Percentiles rank a stretch among this genome's conserved stretches.
phyloP scores from a whole-genome alignment of 2,888 invertebrate genomes.

The Erebia epiphron region DNA sequence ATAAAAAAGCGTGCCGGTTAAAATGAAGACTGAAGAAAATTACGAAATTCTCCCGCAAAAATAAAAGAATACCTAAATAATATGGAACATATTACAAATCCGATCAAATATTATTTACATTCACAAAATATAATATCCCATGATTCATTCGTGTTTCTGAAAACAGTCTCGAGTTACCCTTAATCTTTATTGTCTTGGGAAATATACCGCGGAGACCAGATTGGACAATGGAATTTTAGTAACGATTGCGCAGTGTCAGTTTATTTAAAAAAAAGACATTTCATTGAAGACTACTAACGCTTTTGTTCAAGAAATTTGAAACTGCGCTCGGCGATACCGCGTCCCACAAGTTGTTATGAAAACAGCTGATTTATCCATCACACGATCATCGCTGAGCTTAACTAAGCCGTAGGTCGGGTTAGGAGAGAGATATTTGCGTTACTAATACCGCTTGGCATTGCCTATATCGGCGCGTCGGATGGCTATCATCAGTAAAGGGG shows the following conservation, averaged over 20 bases:
- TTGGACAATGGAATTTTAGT: slow-evolving; percentile 77
- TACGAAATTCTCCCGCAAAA: slow-evolving; percentile 40
- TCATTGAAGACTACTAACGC: slow-evolving; percentile 73
- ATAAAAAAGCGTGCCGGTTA: slow-evolving; percentile 36
- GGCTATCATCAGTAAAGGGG: slow-evolving; percentile 74
- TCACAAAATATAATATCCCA: slow-evolving; percentile 61
- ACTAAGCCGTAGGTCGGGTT: slow-evolving; percentile 59
- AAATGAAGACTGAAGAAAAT: slow-evolving; percentile 46
- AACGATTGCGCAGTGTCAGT: slow-evolving; percentile 72
- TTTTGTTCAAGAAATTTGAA: slow-evolving; percentile 72
- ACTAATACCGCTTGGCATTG: slow-evolving; percentile 76
- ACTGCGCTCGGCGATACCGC: slow-evolving; percentile 51
- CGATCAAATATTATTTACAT: slow-evolving; percentile 43
- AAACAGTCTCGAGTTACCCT: slow-evolving; percentile 74
- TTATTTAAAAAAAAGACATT: slow-evolving; percentile 59
- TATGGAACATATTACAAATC: slow-evolving; percentile 42
- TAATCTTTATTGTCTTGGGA: slow-evolving; percentile 75
- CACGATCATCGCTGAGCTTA: slow-evolving; percentile 63
- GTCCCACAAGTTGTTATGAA: slow-evolving; percentile 54
- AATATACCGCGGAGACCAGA: slow-evolving; percentile 64
- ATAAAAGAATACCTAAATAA: slow-evolving; percentile 35
- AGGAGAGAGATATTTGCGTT: slow-evolving; percentile 59
- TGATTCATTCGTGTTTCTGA: slow-evolving; percentile 76
- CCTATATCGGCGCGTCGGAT: slow-evolving; percentile 63
- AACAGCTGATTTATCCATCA: slow-evolving; percentile 55